Evolutionary conservation across 2,797 vertebrate species (phyloP).

Genomic region (Enteromius fasciolatus): DNA sequence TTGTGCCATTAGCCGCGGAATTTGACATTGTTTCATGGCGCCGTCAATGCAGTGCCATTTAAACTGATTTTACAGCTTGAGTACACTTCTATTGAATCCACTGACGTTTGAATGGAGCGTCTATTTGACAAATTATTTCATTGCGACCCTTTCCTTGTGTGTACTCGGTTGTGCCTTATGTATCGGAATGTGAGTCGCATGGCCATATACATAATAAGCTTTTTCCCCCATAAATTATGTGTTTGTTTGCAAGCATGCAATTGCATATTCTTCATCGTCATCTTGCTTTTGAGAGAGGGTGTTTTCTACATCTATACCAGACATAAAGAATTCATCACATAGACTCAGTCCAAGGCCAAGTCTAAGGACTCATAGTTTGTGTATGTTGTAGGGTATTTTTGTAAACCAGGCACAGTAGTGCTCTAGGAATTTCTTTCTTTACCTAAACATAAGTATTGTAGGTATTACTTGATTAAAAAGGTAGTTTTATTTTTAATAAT

Average conservation of each 20-base stretch:
- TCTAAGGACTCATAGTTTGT: neutral
- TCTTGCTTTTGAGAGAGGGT: neutral
- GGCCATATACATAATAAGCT: neutral
- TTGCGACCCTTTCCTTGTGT: neutral
- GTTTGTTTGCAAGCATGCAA: constrained; percentile 2
- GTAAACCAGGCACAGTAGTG: neutral
- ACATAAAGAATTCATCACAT: neutral
- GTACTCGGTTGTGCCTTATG: neutral
- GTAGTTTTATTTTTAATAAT: neutral
- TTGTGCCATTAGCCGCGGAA: constrained; percentile 62
- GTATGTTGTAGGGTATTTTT: neutral
- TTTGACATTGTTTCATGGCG: constrained; percentile 74
- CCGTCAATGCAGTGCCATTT: constrained; percentile 58
- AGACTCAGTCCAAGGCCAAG: neutral
- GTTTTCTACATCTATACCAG: neutral
- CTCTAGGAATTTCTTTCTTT: neutral
- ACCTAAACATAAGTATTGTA: neutral
- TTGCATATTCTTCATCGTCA: neutral
- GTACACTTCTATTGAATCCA: neutral
- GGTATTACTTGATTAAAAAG: neutral
- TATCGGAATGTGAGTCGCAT: constrained; percentile 45
- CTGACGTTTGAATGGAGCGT: neutral
- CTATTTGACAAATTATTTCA: neutral
- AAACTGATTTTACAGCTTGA: constrained; percentile 2
- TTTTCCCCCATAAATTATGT: neutral